A percentile compares a stretch with the other conserved stretches of the same genome.
phyloP scores from a whole-genome alignment of 1,140 invertebrate species.

The Heliothis virescens region DNA sequence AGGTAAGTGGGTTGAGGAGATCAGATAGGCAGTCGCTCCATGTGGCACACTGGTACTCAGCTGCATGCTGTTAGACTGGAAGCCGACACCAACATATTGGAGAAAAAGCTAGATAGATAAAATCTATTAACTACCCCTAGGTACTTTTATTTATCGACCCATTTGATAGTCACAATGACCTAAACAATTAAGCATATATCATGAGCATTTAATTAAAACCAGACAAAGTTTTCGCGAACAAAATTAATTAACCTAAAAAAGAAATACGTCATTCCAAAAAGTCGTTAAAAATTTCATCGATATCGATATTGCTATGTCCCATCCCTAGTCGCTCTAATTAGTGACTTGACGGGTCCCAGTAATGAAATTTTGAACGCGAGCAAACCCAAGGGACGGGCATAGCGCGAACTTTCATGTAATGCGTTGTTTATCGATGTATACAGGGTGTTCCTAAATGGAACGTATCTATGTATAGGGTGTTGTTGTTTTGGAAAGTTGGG shows the following conservation, averaged over 20 bases:
- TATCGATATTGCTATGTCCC: slow-evolving; percentile 5
- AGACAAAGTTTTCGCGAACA: not conserved
- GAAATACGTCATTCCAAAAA: not conserved
- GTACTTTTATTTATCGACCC: too few species aligned
- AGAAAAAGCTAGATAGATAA: too few species aligned
- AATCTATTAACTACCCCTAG: too few species aligned
- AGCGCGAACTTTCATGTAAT: slow-evolving; percentile 10
- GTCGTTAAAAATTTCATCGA: slow-evolving; percentile 14
- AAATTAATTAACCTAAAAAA: slow-evolving; percentile 18
- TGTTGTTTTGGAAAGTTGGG: not conserved
- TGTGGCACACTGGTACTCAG: too few species aligned
- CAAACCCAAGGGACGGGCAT: not conserved
- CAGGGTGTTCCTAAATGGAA: not conserved
- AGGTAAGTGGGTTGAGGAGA: too few species aligned
- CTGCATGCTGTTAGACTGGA: too few species aligned
- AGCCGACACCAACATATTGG: too few species aligned
- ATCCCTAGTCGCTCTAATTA: slow-evolving; percentile 24
- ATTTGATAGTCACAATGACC: too few species aligned
- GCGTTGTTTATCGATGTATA: not conserved
- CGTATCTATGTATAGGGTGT: not conserved
- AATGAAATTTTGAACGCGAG: slow-evolving; percentile 19
- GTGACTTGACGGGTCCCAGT: slow-evolving; percentile 16
- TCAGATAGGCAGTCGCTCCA: too few species aligned
- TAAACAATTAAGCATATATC: too few species aligned
- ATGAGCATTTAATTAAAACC: not conserved